Evolutionary conservation across 2,113 vertebrate species (phyloP).

Genomic region (Jacana jacana): DNA sequence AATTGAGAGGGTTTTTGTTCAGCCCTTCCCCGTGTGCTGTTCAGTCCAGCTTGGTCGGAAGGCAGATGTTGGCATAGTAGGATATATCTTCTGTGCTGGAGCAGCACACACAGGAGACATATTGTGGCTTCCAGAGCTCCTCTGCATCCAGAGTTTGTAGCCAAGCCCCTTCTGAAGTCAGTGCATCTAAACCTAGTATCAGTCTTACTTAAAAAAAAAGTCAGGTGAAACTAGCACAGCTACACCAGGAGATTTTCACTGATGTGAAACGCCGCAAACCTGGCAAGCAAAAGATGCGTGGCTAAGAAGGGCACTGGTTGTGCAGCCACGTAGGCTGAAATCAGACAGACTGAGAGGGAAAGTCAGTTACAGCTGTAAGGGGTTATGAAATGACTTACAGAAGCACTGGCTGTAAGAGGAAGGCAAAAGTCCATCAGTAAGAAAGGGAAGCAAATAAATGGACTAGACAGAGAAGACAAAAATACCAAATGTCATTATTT

Average conservation of each 20-base stretch:
- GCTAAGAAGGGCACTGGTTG: background rate
- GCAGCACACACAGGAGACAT: background rate
- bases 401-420: background rate
- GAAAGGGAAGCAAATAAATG: constrained; percentile 8
- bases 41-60: background rate
- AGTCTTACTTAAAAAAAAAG: background rate
- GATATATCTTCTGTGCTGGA: background rate
- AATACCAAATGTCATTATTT: constrained; percentile 41
- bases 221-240: background rate
- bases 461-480: background rate
- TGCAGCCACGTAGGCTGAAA: background rate
- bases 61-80: background rate
- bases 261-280: background rate
- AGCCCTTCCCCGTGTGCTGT: background rate
- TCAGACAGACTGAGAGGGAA: background rate
- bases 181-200: background rate
- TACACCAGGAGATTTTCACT: background rate
- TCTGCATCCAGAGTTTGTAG: background rate
- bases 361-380: background rate
- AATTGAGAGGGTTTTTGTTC: background rate
- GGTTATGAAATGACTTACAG: background rate
- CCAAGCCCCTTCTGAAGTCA: background rate
- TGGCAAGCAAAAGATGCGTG: background rate
- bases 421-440: background rate
- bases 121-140: background rate